These are phyloP conservation scores for Mercenaria mercenaria DNA, from an alignment of 1,140 invertebrate genomes.

Conservation along the genomic window DNA sequence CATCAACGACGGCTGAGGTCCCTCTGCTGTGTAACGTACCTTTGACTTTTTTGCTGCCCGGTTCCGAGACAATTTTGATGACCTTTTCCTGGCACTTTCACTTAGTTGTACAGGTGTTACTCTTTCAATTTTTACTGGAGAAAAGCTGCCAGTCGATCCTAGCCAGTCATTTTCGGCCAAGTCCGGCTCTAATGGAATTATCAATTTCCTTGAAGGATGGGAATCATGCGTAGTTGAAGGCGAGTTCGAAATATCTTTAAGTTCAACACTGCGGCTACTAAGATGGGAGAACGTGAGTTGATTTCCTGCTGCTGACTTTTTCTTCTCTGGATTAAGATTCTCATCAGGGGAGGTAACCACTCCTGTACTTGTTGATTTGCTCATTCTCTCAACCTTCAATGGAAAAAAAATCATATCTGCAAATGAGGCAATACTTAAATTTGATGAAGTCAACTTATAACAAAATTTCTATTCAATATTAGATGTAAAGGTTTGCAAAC, in stretches of 20 bases:
- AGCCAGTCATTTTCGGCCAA: conserved; percentile 4
- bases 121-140: conserved; percentile 6
- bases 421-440: no score
- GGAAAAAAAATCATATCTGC: no score
- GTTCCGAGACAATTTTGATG: conserved; percentile 29
- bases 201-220: conserved; percentile 43
- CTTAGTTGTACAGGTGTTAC: neutral
- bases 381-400: conserved; percentile 41
- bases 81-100: neutral
- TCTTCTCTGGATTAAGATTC: conserved; percentile 47
- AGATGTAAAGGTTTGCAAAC: no score
- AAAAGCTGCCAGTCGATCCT: neutral
- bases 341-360: conserved; percentile 36
- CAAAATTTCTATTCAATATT: no score
- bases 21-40: conserved; percentile 1
- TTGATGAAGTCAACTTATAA: no score
- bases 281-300: neutral
- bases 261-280: conserved; percentile 35
- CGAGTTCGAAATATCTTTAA: conserved; percentile 62
- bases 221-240: conserved; percentile 2
- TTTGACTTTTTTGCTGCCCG: conserved; percentile 8
- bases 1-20: conserved; percentile 44
- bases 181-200: conserved; percentile 58
- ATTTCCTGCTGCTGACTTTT: no score
- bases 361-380: conserved; percentile 52